Evolutionary conservation across 2,113 vertebrate species (phyloP).

Genomic region (Antidorcas marsupialis): DNA sequence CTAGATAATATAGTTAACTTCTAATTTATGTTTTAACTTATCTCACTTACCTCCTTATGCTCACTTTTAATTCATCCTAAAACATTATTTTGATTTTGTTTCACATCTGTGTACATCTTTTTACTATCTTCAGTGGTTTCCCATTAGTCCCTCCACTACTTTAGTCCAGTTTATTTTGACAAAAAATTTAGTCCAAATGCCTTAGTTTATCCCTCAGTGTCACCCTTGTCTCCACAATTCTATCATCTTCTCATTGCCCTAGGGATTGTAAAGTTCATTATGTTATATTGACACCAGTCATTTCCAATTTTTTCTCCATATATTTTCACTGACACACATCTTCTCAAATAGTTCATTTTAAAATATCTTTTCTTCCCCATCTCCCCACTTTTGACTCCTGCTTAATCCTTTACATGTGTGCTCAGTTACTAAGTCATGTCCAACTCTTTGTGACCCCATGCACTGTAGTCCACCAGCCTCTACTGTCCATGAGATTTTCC

Average conservation of each 20-base stretch:
- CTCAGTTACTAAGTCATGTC: not conserved
- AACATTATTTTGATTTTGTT: not conserved
- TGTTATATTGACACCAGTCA: not conserved
- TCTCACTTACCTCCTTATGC: not conserved
- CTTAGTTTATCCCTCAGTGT: not conserved
- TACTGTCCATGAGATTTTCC: not conserved
- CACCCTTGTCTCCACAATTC: not conserved
- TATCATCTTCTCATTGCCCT: not conserved
- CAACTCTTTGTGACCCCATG: not conserved
- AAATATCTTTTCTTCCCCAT: not conserved
- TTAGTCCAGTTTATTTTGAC: not conserved
- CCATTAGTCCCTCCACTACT: not conserved
- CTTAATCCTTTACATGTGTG: not conserved
- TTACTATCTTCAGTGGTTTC: not conserved
- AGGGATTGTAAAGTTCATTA: not conserved
- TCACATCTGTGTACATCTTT: not conserved
- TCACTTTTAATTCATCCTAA: not conserved
- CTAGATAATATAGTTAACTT: not conserved
- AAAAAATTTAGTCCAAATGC: not conserved
- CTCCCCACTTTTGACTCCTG: not conserved
- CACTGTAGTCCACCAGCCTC: not conserved
- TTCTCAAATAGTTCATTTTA: not conserved
- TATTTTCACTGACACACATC: not conserved
- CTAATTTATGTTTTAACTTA: not conserved
- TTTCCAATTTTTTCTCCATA: not conserved